Evolutionary conservation across 2,113 vertebrate species (phyloP).

Genomic region (Pluvialis apricaria): DNA sequence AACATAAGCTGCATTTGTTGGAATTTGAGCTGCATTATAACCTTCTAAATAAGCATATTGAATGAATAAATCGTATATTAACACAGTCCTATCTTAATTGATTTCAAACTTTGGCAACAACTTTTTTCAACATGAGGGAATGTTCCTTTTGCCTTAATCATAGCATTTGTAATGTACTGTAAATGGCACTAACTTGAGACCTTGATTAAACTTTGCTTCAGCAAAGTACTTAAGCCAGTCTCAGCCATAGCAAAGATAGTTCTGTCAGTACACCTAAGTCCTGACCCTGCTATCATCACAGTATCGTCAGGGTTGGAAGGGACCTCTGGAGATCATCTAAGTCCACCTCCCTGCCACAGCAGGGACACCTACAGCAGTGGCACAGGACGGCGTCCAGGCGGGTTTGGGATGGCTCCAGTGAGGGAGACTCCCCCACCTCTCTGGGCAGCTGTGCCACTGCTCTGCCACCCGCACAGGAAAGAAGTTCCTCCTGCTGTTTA

Average conservation of each 20-base stretch:
- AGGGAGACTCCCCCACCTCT: too few species aligned
- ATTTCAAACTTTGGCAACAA: neutral
- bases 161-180: neutral
- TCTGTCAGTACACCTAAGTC: slow-evolving; percentile 21
- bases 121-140: neutral
- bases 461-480: too few species aligned
- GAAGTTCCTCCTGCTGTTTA: too few species aligned
- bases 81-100: neutral
- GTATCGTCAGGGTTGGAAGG: too few species aligned
- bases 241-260: neutral
- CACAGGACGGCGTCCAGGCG: too few species aligned
- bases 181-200: neutral
- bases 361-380: too few species aligned
- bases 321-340: too few species aligned
- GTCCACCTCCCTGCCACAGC: too few species aligned
- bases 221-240: neutral
- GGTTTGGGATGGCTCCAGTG: too few species aligned
- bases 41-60: neutral
- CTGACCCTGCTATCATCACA: neutral
- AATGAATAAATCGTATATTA: neutral
- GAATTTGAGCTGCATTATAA: neutral
- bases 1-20: neutral
- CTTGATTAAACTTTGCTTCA: slow-evolving; percentile 23
- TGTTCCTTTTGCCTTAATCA: neutral
- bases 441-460: too few species aligned